Evolutionary conservation across 2,797 vertebrate genomes (phyloP), one percentile per base, ranked within the genome.

Genomic region (Sebastes diploproa): DNA sequence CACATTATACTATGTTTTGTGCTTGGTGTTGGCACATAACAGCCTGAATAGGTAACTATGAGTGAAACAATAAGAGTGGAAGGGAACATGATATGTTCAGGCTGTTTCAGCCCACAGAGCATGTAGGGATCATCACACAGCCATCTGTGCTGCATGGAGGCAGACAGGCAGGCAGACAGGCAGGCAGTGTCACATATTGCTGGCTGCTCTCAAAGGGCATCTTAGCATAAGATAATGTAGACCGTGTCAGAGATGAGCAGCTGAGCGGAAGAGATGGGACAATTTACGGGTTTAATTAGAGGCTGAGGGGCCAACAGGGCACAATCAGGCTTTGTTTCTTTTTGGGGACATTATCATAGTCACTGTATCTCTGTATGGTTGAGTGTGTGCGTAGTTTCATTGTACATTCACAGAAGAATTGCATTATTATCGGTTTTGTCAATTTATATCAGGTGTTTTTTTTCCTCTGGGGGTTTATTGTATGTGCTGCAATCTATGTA

Each of bases 211-310:
- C 87, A 95, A 94, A 93, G 89, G 89, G 75, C 90, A 85, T 60
- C 60, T 83, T 34, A 52, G 83, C 85, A 68, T 86, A 65, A 64
- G 79, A 77, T 88, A 72, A 91, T 83, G 85, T 64, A 75, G 72
- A 79, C 58, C 6, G 64, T 85, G 85, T 80, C 78, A 83, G 80
- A 86, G 73, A 82, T 65, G 92, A 84, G 85, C 92, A 84, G 83
- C 86, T 75, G 87, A 86, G 93, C 86, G 52, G 88, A 96, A 94
- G 75, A 71, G 20, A 90, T 83, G 76, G 62, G 54, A 75, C 77
- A 81, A 83, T 95, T 92, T 91, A 82, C 13, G 25, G 64, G 74
- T 87, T 84, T 88, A 91, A 92, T 94, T 88, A 90, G 86, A 86
- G 68, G 78, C 77, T 11, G 59, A 62, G 76, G 42, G 67, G 38